Conservation (phyloP, 2,888 invertebrate genomes). For the Hermaeophaga mercurialis region DNA sequence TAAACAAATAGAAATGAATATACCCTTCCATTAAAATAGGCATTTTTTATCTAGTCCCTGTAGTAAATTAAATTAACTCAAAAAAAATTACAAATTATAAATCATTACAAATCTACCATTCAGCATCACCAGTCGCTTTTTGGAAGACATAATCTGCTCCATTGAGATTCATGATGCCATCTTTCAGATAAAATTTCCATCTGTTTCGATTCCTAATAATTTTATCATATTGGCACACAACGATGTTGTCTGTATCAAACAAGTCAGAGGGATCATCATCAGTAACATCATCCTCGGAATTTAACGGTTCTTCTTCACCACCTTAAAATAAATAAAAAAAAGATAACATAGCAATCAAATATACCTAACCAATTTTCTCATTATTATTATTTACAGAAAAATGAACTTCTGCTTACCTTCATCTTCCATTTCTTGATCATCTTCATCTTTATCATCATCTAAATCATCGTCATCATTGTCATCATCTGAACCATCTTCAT, state of each 20-base stretch:
- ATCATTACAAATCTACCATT: slow-evolving; percentile 74
- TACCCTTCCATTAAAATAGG: background rate
- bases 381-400: slow-evolving; percentile 28
- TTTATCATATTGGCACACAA: slow-evolving; percentile 99
- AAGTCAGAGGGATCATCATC: slow-evolving; percentile 94
- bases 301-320: slow-evolving; percentile 81
- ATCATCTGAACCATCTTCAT: slow-evolving; percentile 73
- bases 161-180: slow-evolving; percentile 98
- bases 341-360: too few species aligned
- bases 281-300: slow-evolving; percentile 96
- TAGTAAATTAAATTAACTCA: background rate
- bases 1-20: too few species aligned
- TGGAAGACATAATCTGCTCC: slow-evolving; percentile 99
- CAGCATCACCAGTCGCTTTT: slow-evolving; percentile 98
- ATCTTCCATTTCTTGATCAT: slow-evolving; percentile 59
- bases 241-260: slow-evolving; percentile 99
- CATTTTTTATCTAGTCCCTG: background rate
- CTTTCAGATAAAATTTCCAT: slow-evolving; percentile 99
- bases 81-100: slow-evolving; percentile 1
- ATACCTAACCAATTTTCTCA: background rate
- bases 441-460: slow-evolving; percentile 69
- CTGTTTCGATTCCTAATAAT: slow-evolving; percentile 93
- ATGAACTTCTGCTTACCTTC: slow-evolving; percentile 50
- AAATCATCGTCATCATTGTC: slow-evolving; percentile 67
- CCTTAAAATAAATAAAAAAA: slow-evolving; percentile 25